Conservation (phyloP, 2,113 vertebrate genomes). For the Onychostruthus taczanowskii region DNA sequence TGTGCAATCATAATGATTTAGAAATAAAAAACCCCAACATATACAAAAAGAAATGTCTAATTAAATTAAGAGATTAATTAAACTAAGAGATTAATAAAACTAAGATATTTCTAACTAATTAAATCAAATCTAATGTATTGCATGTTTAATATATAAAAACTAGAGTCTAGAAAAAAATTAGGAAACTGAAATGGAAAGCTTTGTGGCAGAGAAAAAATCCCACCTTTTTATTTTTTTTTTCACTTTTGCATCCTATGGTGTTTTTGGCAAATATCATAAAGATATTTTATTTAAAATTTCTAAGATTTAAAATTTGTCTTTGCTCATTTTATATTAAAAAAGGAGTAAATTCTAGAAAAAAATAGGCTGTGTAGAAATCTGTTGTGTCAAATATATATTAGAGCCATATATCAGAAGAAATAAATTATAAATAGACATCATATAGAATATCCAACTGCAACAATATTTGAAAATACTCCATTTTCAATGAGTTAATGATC, state of each 20-base stretch:
- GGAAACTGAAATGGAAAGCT: background rate
- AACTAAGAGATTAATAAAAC: too few species aligned
- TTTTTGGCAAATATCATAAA: background rate
- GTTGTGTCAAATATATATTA: background rate
- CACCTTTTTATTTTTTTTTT: background rate
- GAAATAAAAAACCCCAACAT: fast-evolving
- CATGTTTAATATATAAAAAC: background rate
- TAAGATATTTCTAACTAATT: too few species aligned
- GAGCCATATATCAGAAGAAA: background rate
- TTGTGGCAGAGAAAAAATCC: background rate
- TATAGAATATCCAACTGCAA: background rate
- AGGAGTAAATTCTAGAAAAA: background rate
- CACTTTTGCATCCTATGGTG: background rate
- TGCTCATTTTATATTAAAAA: background rate
- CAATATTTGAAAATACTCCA: background rate
- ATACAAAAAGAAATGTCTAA: background rate
- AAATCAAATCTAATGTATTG: background rate
- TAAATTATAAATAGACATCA: background rate
- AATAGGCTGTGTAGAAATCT: background rate
- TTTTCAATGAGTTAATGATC: background rate
- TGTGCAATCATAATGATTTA: background rate
- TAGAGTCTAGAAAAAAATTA: background rate
- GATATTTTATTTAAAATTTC: background rate
- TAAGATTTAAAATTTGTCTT: background rate
- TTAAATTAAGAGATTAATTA: too few species aligned